phyloP scores from a whole-genome alignment of 1,140 invertebrate species.

The Oryctes rhinoceros region DNA sequence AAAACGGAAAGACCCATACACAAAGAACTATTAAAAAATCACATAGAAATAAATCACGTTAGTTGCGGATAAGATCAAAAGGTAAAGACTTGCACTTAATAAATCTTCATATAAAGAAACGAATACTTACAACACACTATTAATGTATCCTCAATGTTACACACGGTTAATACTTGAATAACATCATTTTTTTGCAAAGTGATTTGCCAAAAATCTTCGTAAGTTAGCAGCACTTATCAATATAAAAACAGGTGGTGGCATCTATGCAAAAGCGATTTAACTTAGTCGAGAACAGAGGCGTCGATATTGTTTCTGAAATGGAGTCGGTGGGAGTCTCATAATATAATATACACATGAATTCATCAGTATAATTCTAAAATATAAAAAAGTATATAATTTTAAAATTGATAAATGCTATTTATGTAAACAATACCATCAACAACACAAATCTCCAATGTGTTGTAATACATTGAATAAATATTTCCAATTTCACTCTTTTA shows the following conservation, averaged over 20 bases:
- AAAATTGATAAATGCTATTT: no score
- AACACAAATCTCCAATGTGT: no score
- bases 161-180: conserved; percentile 31
- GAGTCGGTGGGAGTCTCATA: no score
- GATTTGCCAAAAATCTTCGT: conserved; percentile 37
- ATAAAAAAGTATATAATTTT: no score
- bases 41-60: conserved; percentile 21
- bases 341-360: no score
- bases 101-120: conserved; percentile 23
- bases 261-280: not conserved
- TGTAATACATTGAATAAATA: no score
- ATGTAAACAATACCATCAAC: no score
- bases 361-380: no score
- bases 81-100: not conserved
- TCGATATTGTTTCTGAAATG: not conserved
- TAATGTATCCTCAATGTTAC: conserved; percentile 22
- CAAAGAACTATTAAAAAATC: conserved; percentile 39
- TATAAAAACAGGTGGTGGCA: not conserved
- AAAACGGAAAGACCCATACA: conserved; percentile 38
- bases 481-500: no score
- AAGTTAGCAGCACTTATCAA: conserved; percentile 37
- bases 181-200: conserved; percentile 33
- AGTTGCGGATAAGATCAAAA: conserved; percentile 8
- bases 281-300: not conserved
- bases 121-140: conserved; percentile 33